These are phyloP conservation scores for Cryptotermes secundus DNA, from an alignment of 1,140 invertebrate genomes.

Conservation along the genomic window DNA sequence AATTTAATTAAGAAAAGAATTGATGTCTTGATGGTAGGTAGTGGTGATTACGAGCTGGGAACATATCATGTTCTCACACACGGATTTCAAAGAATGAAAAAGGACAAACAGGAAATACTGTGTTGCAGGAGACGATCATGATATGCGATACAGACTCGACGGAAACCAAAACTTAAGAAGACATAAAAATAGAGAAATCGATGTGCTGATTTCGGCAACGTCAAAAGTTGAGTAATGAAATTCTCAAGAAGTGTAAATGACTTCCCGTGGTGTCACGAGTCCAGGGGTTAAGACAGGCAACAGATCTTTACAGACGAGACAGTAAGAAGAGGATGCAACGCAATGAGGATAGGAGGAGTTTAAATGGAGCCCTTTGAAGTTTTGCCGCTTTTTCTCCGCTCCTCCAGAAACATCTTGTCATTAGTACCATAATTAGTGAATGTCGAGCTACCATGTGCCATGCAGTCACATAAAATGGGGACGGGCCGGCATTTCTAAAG, in stretches of 20 bases:
- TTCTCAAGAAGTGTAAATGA: constrained; percentile 6
- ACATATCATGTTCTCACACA: too few relatives aligned
- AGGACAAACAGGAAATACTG: too few relatives aligned
- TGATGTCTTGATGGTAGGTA: too few relatives aligned
- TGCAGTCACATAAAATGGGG: neutral
- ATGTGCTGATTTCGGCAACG: neutral
- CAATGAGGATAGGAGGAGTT: neutral
- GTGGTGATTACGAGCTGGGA: too few relatives aligned
- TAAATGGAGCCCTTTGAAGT: constrained; percentile 3
- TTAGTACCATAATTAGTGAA: neutral
- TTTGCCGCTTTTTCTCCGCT: neutral
- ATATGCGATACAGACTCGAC: too few relatives aligned
- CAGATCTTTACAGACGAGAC: constrained; percentile 5
- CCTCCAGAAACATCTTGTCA: constrained; percentile 14
- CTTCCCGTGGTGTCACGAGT: neutral
- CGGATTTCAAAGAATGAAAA: too few relatives aligned
- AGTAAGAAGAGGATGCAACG: neutral
- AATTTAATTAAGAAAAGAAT: too few relatives aligned
- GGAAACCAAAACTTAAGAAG: too few relatives aligned
- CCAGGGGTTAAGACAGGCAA: neutral
- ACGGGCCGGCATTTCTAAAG: neutral
- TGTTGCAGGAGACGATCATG: too few relatives aligned
- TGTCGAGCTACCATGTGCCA: neutral
- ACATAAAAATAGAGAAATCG: too few relatives aligned
- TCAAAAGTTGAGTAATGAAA: neutral